phyloP scores from a whole-genome alignment of 92 coral and sea anemone genomes.

The Zoanthus sansibaricus region DNA sequence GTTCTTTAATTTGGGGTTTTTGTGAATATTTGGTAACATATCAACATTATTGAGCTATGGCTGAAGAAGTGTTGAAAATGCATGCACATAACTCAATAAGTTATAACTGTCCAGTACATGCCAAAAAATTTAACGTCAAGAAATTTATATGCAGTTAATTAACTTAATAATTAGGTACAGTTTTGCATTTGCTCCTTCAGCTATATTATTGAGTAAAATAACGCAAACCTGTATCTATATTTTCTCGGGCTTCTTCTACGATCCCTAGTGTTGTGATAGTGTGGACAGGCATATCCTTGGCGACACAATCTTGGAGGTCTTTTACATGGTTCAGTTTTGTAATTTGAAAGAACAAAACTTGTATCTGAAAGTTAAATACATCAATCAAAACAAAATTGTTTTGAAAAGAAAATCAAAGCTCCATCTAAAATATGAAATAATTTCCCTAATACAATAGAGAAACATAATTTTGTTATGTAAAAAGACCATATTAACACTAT shows the following conservation, averaged over 20 bases:
- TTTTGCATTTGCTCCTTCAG: not conserved
- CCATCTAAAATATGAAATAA: not conserved
- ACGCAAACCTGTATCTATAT: conserved; percentile 90
- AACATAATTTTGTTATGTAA: not conserved
- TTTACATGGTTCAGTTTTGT: conserved; percentile 98
- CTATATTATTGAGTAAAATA: not conserved
- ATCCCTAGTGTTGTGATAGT: conserved; percentile 97
- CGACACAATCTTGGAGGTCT: conserved; percentile 98
- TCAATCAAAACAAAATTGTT: not conserved
- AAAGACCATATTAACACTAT: not conserved
- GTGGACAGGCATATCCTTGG: conserved; percentile 99
- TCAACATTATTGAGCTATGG: too few relatives aligned
- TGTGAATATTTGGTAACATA: too few relatives aligned
- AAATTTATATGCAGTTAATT: too few relatives aligned
- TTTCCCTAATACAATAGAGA: not conserved
- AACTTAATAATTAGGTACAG: too few relatives aligned
- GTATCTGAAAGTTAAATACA: conserved; percentile 73
- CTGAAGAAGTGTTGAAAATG: too few relatives aligned
- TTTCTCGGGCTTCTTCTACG: conserved; percentile 98
- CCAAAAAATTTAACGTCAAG: too few relatives aligned
- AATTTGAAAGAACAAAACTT: conserved; percentile 95
- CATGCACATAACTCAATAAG: too few relatives aligned
- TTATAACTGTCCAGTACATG: too few relatives aligned
- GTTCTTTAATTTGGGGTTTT: too few relatives aligned
- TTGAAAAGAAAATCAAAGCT: not conserved